Conservation (phyloP, 2,888 invertebrate species). For the Pantelozetes paolii region DNA sequence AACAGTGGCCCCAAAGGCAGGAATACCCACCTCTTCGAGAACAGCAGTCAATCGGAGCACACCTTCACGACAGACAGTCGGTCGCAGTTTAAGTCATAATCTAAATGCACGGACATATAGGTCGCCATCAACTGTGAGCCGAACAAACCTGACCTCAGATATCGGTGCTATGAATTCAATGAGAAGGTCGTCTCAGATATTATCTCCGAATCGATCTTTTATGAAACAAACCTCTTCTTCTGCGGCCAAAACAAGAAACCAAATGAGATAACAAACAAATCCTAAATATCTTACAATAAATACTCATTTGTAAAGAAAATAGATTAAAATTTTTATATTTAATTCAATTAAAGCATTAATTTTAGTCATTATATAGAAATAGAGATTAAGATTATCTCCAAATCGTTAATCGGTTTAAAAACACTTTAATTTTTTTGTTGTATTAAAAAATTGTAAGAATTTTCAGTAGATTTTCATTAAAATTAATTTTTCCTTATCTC, state of each 20-base stretch:
- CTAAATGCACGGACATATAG: conserved; percentile 15
- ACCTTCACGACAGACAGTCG: no score
- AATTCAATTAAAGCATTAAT: no score
- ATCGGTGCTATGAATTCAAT: conserved; percentile 23
- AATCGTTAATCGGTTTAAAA: no score
- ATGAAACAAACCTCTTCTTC: conserved; percentile 42
- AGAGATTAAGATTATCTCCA: no score
- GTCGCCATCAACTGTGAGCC: conserved; percentile 38
- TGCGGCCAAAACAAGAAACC: conserved; percentile 20
- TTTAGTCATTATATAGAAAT: no score
- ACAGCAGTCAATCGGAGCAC: no score
- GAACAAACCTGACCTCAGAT: conserved; percentile 35
- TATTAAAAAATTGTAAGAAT: no score
- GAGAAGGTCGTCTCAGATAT: conserved; percentile 31
- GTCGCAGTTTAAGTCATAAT: background rate
- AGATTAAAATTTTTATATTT: no score
- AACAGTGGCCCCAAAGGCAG: background rate
- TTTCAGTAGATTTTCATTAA: no score
- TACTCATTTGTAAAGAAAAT: background rate
- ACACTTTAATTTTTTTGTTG: no score
- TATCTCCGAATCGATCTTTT: conserved; percentile 26
- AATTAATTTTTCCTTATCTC: no score
- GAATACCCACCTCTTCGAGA: background rate
- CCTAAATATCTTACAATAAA: background rate
- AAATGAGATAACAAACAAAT: no score